Percentiles rank a stretch among this genome's conserved stretches.
These are phyloP conservation scores for Epinotia bilunana DNA, from an alignment of 2,888 invertebrate species.

Conservation along the genomic window DNA sequence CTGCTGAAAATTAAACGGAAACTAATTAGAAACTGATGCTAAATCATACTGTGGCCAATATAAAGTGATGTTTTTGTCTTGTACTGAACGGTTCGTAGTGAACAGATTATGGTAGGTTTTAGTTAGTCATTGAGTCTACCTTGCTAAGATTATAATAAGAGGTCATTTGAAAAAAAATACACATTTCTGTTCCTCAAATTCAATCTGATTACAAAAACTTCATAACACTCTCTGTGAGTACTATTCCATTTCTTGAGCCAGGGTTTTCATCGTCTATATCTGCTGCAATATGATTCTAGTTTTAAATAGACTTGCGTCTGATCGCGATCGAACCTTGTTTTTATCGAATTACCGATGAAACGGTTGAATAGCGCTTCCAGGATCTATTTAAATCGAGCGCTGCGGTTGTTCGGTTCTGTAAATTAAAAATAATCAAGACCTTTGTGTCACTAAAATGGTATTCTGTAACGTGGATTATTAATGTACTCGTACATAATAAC, in stretches of 20 bases:
- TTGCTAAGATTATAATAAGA: too few species aligned
- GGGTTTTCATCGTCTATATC: background rate
- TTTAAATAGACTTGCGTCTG: background rate
- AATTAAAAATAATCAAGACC: too few species aligned
- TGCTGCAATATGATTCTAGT: background rate
- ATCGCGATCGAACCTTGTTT: background rate
- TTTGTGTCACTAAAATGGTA: too few species aligned
- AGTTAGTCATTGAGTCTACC: too few species aligned
- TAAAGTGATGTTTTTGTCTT: too few species aligned
- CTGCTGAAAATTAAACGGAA: too few species aligned
- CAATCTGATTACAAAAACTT: background rate
- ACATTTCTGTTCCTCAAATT: background rate
- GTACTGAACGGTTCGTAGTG: too few species aligned
- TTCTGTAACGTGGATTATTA: too few species aligned
- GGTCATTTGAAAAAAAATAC: background rate
- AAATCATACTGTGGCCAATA: too few species aligned
- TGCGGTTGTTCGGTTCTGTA: background rate
- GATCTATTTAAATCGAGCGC: background rate
- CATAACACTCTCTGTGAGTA: background rate
- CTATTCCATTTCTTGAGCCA: background rate
- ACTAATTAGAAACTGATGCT: too few species aligned
- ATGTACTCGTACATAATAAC: too few species aligned
- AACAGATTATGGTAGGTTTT: too few species aligned
- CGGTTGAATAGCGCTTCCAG: constrained; percentile 6
- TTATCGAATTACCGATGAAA: constrained; percentile 10